Evolutionary conservation across 2,113 vertebrate species (phyloP).

Genomic region (Channa argus): DNA sequence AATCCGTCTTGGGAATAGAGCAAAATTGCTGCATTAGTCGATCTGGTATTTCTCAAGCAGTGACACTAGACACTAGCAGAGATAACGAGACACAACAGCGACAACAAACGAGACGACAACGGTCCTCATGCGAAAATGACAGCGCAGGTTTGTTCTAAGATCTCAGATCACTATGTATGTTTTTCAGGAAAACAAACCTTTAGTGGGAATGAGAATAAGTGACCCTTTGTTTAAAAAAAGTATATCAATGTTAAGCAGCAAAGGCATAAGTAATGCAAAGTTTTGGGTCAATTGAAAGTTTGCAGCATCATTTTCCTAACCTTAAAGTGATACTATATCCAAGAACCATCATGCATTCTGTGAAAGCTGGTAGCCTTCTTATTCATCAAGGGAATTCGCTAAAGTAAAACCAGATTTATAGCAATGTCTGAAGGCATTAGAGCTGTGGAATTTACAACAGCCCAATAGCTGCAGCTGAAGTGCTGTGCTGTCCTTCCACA

Average conservation of each 20-base stretch:
- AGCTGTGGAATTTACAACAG: no score
- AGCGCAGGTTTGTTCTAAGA: neutral
- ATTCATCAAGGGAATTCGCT: no score
- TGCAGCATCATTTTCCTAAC: no score
- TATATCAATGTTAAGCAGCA: neutral
- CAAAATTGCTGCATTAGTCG: neutral
- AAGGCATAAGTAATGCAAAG: no score
- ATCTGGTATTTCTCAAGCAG: conserved; percentile 1
- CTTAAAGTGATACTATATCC: no score
- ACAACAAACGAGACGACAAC: neutral
- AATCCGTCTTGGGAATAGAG: neutral
- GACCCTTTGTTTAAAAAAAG: neutral
- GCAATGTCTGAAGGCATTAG: no score
- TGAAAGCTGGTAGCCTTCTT: no score
- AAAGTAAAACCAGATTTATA: no score
- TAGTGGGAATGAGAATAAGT: neutral
- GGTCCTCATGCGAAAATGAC: neutral
- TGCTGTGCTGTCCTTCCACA: no score
- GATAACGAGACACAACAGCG: neutral
- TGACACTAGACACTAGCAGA: neutral
- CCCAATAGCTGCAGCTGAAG: no score
- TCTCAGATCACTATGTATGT: neutral
- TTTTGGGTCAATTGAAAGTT: no score
- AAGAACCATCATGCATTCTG: no score
- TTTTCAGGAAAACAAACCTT: neutral